Evolutionary conservation across 2,113 vertebrate species (phyloP), one percentile per base, ranked within the genome.

Genomic region (Eulemur macaco): DNA sequence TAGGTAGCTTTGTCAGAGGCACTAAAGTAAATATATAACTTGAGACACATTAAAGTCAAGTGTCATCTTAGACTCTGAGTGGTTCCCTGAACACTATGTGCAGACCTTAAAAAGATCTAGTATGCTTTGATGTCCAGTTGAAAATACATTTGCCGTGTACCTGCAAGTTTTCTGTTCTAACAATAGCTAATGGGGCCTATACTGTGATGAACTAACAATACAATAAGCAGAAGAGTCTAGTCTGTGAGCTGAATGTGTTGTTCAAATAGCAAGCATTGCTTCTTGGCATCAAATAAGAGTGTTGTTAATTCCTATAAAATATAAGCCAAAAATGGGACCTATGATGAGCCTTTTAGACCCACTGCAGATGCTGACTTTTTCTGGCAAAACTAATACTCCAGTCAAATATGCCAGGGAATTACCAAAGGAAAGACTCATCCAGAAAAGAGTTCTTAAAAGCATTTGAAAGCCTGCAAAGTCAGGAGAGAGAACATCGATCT

Each of bases 21-120:
- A 86, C n/a, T 73, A 86, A 77, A 94, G 74, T 89, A 94, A 96
- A 89, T n/a, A 29, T 58, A 83, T 25, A 76, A 95, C 47, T 90
- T 84, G 31, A 93, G 45, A 97, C 94, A 94, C 8, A 56, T 42
- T 89, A 94, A 85, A 85, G n/a, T 63, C 71, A 93, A 91, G 52
- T 83, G 23, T 64, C 37, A 89, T 74, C 31, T 81, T 69, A 39
- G 37, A 14, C 54, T 71, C n/a, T 58, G 25, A 66, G 23, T 81
- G 25, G 29, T 90, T 97, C 80, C 56, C 63, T 64, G 23, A 21
- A 94, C 9, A 89, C 34, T 83, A 54, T 25, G 64, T 17, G 18
- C 29, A 93, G n/a, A 37, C 71, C 31, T 91, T 82, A 73, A 91
- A 96, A 39, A 76, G 6, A 85, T 71, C 29, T 58, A 47, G 42